These are phyloP conservation scores for Scaptomyza caliginosa DNA, from an alignment of 2,888 invertebrate genomes.

Conservation along the genomic window DNA sequence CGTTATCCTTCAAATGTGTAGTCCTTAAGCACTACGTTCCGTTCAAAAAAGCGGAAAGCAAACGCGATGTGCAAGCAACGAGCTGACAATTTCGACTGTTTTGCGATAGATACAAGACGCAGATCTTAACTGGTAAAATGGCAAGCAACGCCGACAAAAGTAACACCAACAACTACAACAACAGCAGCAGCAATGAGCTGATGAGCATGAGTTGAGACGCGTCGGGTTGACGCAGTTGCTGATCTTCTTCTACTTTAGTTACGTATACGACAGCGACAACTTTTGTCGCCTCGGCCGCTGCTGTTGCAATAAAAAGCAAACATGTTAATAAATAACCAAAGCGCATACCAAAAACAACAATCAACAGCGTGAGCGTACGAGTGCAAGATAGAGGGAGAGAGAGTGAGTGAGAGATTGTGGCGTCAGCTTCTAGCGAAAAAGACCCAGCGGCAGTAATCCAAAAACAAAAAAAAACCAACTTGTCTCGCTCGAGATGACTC, in stretches of 20 bases:
- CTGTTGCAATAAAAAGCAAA: conserved; percentile 68
- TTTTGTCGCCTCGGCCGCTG: conserved; percentile 47
- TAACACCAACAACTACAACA: neutral
- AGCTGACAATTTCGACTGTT: conserved; percentile 80
- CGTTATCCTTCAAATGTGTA: conserved; percentile 37
- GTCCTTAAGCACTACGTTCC: conserved; percentile 44
- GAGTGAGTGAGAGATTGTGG: conserved; percentile 2
- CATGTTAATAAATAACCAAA: conserved; percentile 72
- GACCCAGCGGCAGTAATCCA: conserved; percentile 14
- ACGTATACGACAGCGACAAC: conserved; percentile 52
- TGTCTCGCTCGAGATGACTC: conserved; percentile 44
- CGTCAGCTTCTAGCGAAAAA: conserved; percentile 43
- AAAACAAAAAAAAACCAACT: conserved; percentile 15
- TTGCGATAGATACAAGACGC: conserved; percentile 68
- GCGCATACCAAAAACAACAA: conserved; percentile 45
- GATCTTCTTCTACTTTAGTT: conserved; percentile 67
- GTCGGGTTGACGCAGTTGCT: conserved; percentile 35
- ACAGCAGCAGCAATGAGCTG: conserved; percentile 21
- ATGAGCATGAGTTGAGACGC: conserved; percentile 39
- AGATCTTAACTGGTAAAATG: conserved; percentile 68
- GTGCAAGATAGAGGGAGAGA: neutral
- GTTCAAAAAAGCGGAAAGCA: conserved; percentile 46
- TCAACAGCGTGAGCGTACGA: neutral
- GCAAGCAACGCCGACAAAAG: conserved; percentile 31
- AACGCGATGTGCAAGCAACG: conserved; percentile 72